Evolutionary conservation across 2,888 invertebrate species (phyloP).

Genomic region (Nasonia oneida): DNA sequence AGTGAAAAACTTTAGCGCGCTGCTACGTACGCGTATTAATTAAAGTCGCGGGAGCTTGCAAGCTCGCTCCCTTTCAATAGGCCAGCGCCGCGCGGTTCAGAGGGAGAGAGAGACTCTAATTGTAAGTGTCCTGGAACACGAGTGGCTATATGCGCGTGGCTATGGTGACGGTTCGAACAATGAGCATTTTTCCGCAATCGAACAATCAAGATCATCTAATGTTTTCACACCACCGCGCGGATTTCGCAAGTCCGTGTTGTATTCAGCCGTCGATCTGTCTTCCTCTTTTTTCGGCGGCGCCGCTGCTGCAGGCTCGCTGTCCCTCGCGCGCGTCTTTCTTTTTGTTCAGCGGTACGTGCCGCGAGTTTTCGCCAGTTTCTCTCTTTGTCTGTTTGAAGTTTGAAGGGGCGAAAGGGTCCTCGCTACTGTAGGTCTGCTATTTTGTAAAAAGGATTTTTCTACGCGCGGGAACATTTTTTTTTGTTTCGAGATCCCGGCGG

Average conservation of each 20-base stretch:
- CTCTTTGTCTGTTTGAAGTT: background rate
- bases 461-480: background rate
- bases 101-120: background rate
- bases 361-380: background rate
- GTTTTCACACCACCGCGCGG: background rate
- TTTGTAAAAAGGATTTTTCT: background rate
- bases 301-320: background rate
- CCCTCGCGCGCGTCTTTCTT: background rate
- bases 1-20: conserved; percentile 6
- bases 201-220: too few relatives aligned
- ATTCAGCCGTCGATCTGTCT: background rate
- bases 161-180: background rate
- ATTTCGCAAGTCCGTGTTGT: background rate
- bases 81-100: background rate
- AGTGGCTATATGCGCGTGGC: background rate
- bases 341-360: background rate
- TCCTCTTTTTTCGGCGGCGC: background rate
- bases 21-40: conserved; percentile 16
- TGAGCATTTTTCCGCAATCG: background rate
- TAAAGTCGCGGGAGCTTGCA: conserved; percentile 24
- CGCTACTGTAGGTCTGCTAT: background rate
- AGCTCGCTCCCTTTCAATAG: conserved; percentile 24
- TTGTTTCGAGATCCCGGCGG: too few relatives aligned
- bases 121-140: conserved; percentile 34
- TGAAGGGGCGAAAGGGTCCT: background rate